Conservation (phyloP, 2,113 vertebrate species). For the Trochalopteron elliotii region DNA sequence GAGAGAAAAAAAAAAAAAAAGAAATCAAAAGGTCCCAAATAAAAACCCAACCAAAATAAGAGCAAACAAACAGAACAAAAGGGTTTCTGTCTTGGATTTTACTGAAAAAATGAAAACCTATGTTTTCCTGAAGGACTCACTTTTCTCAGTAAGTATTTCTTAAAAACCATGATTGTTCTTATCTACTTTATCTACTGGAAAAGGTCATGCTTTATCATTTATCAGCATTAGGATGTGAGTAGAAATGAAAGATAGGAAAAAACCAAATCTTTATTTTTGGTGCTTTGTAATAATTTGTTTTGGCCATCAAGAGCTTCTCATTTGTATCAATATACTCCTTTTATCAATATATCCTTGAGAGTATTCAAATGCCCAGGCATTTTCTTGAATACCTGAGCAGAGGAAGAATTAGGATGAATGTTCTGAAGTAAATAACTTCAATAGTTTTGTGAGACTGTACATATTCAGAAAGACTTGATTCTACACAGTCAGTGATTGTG, state of each 20-base stretch:
- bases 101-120: neutral
- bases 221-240: neutral
- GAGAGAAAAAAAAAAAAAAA: too few relatives aligned
- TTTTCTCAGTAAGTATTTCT: neutral
- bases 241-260: neutral
- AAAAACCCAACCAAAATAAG: neutral
- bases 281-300: neutral
- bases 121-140: neutral
- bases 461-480: neutral
- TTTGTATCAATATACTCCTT: neutral
- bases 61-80: neutral
- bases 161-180: neutral
- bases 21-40: too few relatives aligned
- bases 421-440: neutral
- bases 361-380: neutral
- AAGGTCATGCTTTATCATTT: neutral
- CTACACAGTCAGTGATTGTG: neutral
- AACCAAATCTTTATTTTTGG: neutral
- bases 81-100: neutral
- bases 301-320: neutral
- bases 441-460: accelerated
- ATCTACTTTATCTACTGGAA: neutral
- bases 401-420: neutral
- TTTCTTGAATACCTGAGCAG: neutral
- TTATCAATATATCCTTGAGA: neutral